These are phyloP conservation scores for Micoletzkya japonica DNA, from an alignment of 2,888 invertebrate genomes.

Conservation along the genomic window DNA sequence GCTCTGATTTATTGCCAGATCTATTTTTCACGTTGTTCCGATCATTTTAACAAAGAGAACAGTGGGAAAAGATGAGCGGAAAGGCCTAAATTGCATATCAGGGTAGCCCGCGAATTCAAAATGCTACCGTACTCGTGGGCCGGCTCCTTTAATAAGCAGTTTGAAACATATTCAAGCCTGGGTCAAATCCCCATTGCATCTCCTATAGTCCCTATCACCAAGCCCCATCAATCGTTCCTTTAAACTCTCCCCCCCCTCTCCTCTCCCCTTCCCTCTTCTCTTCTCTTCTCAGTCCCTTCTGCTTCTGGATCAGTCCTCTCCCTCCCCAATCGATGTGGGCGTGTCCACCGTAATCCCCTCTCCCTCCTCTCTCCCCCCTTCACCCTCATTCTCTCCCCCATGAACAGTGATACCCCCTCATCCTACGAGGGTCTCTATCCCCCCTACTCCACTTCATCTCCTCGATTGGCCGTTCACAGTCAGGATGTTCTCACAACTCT, in stretches of 20 bases:
- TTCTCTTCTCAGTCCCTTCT: neutral
- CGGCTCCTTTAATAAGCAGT: too few relatives aligned
- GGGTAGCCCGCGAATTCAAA: too few relatives aligned
- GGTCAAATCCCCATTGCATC: too few relatives aligned
- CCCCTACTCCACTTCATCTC: neutral
- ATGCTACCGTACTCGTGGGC: too few relatives aligned
- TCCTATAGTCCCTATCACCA: too few relatives aligned
- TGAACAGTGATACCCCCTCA: slow-evolving; percentile 2
- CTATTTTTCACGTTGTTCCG: too few relatives aligned
- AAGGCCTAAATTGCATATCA: too few relatives aligned
- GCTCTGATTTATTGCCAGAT: too few relatives aligned
- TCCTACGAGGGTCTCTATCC: neutral
- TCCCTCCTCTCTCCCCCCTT: slow-evolving; percentile 14
- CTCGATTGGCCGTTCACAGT: slow-evolving; percentile 10
- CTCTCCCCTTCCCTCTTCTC: neutral
- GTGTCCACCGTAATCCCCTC: slow-evolving; percentile 24
- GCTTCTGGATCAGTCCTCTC: neutral
- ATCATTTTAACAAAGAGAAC: too few relatives aligned
- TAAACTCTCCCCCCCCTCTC: neutral
- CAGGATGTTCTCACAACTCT: too few relatives aligned
- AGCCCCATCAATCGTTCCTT: slow-evolving; percentile 8
- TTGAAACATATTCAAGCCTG: too few relatives aligned
- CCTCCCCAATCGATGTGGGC: slow-evolving; percentile 24
- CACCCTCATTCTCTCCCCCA: slow-evolving; percentile 2
- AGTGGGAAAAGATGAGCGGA: too few relatives aligned